phyloP scores from a whole-genome alignment of 1,140 invertebrate species.

The Brachystomella parvula region DNA sequence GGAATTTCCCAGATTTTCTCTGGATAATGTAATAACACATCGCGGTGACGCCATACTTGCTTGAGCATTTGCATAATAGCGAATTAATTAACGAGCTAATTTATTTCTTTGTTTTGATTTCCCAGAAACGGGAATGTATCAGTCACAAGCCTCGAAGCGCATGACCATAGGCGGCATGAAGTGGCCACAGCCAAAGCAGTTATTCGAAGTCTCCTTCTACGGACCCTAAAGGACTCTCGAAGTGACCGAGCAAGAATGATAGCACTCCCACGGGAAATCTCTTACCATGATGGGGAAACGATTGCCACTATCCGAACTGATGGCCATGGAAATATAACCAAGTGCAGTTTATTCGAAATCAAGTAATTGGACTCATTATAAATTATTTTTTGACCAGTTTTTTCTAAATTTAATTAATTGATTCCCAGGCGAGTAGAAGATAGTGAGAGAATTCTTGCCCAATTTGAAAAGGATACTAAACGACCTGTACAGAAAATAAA shows the following conservation, averaged over 20 bases:
- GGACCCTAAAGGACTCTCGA: neutral
- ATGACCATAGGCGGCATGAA: neutral
- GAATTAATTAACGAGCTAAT: too few species aligned
- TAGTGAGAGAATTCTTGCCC: neutral
- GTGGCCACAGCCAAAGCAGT: neutral
- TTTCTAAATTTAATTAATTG: neutral
- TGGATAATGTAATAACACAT: neutral
- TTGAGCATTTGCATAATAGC: too few species aligned
- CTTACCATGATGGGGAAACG: conserved; percentile 69
- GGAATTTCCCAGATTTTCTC: neutral
- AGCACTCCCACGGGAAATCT: conserved; percentile 50
- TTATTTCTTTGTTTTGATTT: neutral
- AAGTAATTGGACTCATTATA: conserved; percentile 53
- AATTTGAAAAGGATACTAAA: conserved; percentile 4
- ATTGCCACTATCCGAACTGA: conserved; percentile 67
- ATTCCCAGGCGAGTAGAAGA: neutral
- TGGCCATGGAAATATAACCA: conserved; percentile 52
- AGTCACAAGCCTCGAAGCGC: neutral
- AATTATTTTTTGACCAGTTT: neutral
- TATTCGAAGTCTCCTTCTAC: neutral
- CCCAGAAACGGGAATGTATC: neutral
- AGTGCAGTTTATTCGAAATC: conserved; percentile 75
- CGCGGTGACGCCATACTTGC: too few species aligned
- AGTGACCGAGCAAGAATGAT: conserved; percentile 1
- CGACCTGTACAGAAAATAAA: conserved; percentile 26